Evolutionary conservation across 2,113 vertebrate species (phyloP), one percentile per base, ranked within the genome.

Genomic region (Arenaria interpres): DNA sequence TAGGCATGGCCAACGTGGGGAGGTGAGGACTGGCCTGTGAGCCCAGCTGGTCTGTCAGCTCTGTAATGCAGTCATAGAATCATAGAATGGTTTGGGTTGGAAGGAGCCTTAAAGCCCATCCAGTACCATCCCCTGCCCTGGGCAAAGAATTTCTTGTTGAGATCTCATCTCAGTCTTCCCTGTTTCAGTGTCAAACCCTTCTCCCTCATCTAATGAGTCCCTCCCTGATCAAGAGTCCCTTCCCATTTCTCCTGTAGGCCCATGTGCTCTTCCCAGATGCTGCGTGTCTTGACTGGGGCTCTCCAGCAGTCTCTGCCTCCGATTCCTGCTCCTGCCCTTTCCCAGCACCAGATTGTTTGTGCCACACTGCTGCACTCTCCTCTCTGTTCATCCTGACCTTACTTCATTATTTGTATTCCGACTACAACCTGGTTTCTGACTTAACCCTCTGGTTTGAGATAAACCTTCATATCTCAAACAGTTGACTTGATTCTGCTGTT

Each of bases 241-340:
- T 23, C 24, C 50, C 24, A 51, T 14, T 24, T 51, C 50, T 51
- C 50, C 50, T 51, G 24, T 25, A 25, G 50, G 50, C 50, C 18
- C 27, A 45, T 0, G 0, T 63, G 27, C 46, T 41, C 32, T 76
- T 76, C 7, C n/a, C 21, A 59, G 63, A 10, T 75, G 30, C 12
- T 81, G 54, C 3, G 6, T n/a, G 23, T 24, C 17, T 48, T 53
- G 30, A 39, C 2, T 39, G n/a, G 0, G 1, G 5, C 13, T 63
- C 22, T 76, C 41, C 53, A 80, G 12, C 6, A 73, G 10, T 23
- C 23, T 83, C 32, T 79, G 22, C 33, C 9, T 60, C 50, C 62
- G 32, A 76, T 14, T 85, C 43, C 28, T 46, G 3, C 5, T 77
- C 11, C 64, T 81, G 39, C 10, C 25, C 5, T 69, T 88, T 84